phyloP scores from a whole-genome alignment of 2,113 vertebrate species.

The Enhydra lutris region DNA sequence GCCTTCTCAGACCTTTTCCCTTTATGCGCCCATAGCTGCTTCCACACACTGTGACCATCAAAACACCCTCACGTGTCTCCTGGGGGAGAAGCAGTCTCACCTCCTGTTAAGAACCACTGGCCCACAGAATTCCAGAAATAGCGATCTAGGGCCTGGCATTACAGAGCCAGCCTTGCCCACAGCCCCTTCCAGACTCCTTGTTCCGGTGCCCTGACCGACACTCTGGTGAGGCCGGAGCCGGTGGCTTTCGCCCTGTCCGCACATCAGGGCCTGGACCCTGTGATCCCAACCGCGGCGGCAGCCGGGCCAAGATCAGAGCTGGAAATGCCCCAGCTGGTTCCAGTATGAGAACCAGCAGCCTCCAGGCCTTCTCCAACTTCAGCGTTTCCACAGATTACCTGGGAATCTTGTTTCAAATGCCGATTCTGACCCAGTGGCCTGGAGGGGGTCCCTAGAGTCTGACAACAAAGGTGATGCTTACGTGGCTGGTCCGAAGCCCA shows the following conservation, averaged over 20 bases:
- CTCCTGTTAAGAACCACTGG: background rate
- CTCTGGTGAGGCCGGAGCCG: fast-evolving
- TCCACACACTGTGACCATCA: background rate
- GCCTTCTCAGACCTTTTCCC: background rate
- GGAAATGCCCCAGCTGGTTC: background rate
- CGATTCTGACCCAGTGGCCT: background rate
- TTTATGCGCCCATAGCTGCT: background rate
- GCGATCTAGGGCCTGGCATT: background rate
- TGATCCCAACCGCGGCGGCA: fast-evolving
- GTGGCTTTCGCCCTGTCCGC: background rate
- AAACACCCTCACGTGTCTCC: background rate
- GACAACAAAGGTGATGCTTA: background rate
- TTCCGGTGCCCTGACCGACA: fast-evolving
- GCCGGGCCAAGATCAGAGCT: background rate
- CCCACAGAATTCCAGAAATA: background rate
- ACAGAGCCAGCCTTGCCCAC: background rate
- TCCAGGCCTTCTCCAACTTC: background rate
- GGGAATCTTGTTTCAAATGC: background rate
- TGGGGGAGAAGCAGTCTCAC: background rate
- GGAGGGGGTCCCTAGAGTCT: too few relatives aligned
- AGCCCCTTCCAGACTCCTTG: background rate
- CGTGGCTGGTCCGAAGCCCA: background rate
- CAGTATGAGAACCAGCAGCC: background rate
- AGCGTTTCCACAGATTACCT: fast-evolving
- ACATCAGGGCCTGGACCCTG: fast-evolving